Evolutionary conservation across 2,888 invertebrate genomes (phyloP).

Genomic region (Cataglyphis cursor): DNA sequence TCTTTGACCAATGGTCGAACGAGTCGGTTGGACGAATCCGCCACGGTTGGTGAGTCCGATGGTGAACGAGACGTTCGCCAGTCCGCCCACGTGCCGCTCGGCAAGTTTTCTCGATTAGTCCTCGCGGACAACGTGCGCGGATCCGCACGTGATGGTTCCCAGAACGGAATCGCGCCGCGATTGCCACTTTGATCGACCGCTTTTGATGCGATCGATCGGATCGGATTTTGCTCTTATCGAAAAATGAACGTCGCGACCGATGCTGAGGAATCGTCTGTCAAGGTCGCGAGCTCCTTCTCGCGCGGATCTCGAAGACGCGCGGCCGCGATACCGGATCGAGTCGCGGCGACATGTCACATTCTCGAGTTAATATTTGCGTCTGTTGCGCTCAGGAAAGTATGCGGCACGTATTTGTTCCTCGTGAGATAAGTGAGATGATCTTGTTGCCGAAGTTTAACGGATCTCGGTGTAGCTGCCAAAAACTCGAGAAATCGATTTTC

Average conservation of each 20-base stretch:
- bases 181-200: slow-evolving; percentile 21
- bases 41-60: slow-evolving; percentile 70
- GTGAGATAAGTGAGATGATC: slow-evolving; percentile 43
- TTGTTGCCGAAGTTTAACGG: slow-evolving; percentile 25
- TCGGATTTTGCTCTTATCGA: slow-evolving; percentile 27
- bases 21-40: slow-evolving; percentile 60
- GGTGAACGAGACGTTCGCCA: slow-evolving; percentile 55
- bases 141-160: slow-evolving; percentile 52
- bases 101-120: slow-evolving; percentile 63
- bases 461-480: neutral
- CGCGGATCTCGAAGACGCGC: slow-evolving; percentile 4
- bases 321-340: slow-evolving; percentile 14
- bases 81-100: slow-evolving; percentile 73
- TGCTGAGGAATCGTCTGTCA: neutral
- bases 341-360: slow-evolving; percentile 19
- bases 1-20: slow-evolving; percentile 63
- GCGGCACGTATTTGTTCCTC: slow-evolving; percentile 45
- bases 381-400: slow-evolving; percentile 42
- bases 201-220: neutral
- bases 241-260: neutral
- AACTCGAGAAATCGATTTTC: neutral
- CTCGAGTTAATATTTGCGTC: slow-evolving; percentile 55
- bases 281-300: slow-evolving; percentile 19
- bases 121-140: slow-evolving; percentile 57
- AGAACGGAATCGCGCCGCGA: slow-evolving; percentile 21